These are phyloP conservation scores for Polyploca ridens DNA, from an alignment of 2,888 invertebrate species.

Conservation along the genomic window DNA sequence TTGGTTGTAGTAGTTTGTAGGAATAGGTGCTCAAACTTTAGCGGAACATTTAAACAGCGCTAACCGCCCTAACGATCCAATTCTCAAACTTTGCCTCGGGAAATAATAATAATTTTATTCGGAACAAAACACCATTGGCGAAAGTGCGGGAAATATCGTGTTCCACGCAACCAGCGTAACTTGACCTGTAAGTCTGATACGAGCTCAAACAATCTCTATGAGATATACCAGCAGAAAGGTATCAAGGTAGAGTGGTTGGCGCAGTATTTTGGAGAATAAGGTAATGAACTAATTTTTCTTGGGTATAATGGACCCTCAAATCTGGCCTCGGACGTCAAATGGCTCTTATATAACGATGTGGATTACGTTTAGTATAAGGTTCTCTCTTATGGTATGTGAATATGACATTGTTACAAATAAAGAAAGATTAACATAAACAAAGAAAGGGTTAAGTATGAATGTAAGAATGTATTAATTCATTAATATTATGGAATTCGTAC, in stretches of 20 bases:
- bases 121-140: conserved; percentile 37
- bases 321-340: conserved; percentile 49
- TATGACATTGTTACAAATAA: background rate
- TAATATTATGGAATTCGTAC: too few relatives aligned
- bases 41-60: conserved; percentile 29
- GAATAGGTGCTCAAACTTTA: conserved; percentile 20
- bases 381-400: background rate
- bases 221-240: conserved; percentile 8
- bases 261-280: conserved; percentile 45
- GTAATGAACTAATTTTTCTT: conserved; percentile 66
- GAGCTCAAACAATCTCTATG: background rate
- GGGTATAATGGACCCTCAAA: conserved; percentile 52
- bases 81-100: conserved; percentile 29
- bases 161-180: too few relatives aligned
- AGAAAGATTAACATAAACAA: too few relatives aligned
- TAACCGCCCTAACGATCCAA: conserved; percentile 27
- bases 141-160: conserved; percentile 26
- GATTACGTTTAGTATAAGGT: conserved; percentile 24
- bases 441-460: background rate
- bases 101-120: conserved; percentile 38
- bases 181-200: background rate
- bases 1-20: background rate
- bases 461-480: too few relatives aligned
- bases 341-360: conserved; percentile 32
- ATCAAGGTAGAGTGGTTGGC: conserved; percentile 33